These are phyloP conservation scores for Lagorchestes hirsutus DNA, from an alignment of 2,797 vertebrate species.

Conservation along the genomic window DNA sequence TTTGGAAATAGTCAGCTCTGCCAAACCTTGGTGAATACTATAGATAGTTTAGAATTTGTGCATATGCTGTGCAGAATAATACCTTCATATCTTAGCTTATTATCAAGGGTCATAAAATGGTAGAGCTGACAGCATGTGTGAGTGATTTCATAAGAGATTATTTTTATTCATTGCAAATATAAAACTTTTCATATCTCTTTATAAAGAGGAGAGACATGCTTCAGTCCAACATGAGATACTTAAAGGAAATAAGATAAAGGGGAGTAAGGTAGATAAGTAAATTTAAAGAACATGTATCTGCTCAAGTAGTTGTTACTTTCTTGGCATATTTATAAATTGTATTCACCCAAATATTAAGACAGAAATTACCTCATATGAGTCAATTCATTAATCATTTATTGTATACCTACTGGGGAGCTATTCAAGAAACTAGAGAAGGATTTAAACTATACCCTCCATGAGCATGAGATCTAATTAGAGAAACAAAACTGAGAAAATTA, in stretches of 20 bases:
- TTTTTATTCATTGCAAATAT: slow-evolving; percentile 56
- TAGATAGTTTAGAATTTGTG: slow-evolving; percentile 59
- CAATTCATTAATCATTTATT: background rate
- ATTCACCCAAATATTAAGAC: background rate
- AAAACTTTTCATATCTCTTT: slow-evolving; percentile 60
- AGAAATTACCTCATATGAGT: background rate
- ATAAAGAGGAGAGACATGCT: slow-evolving; percentile 52
- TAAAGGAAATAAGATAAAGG: slow-evolving; percentile 38
- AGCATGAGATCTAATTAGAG: background rate
- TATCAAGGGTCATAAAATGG: slow-evolving; percentile 60
- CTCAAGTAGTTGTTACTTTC: background rate
- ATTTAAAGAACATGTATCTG: slow-evolving; percentile 5
- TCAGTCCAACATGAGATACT: background rate
- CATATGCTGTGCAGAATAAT: slow-evolving; percentile 57
- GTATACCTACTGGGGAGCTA: background rate
- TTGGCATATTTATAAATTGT: background rate
- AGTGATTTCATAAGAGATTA: slow-evolving; percentile 51
- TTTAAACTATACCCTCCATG: background rate
- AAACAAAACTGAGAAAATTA: background rate
- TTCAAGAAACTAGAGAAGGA: background rate
- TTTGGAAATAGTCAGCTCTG: slow-evolving; percentile 73
- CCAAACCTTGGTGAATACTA: slow-evolving; percentile 52
- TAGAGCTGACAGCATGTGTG: slow-evolving; percentile 52
- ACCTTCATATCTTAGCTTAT: slow-evolving; percentile 58
- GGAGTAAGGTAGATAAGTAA: slow-evolving; percentile 18